Conservation (phyloP, 2,888 invertebrate genomes). For the Buathra laborator region DNA sequence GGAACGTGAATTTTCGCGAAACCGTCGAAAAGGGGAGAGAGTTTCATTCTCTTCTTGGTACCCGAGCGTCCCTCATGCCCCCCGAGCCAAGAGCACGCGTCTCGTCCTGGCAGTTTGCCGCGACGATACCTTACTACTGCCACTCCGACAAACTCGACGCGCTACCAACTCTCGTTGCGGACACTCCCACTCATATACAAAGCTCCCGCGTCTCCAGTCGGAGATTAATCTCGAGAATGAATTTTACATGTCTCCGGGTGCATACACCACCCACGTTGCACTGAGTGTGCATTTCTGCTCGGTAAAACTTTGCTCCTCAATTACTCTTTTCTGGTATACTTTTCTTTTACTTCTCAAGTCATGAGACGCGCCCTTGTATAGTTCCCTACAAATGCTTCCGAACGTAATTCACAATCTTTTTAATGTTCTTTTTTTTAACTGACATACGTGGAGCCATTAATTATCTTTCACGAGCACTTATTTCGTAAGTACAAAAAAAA, state of each 20-base stretch:
- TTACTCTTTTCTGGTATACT: slow-evolving; percentile 44
- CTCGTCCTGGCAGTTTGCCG: slow-evolving; percentile 64
- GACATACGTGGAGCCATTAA: no score
- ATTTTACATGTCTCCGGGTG: slow-evolving; percentile 70
- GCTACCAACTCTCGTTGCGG: slow-evolving; percentile 36
- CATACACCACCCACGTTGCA: slow-evolving; percentile 50
- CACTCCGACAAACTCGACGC: slow-evolving; percentile 48
- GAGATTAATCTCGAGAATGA: slow-evolving; percentile 75
- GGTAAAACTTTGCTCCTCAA: slow-evolving; percentile 51
- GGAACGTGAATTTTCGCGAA: slow-evolving; percentile 73
- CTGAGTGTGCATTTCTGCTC: slow-evolving; percentile 56
- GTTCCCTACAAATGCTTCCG: slow-evolving; percentile 29
- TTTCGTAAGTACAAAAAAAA: no score
- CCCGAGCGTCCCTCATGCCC: slow-evolving; percentile 12
- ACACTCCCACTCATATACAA: slow-evolving; percentile 51
- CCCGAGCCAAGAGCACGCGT: slow-evolving; percentile 52
- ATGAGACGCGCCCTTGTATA: neutral
- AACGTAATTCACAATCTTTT: neutral
- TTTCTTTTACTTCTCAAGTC: neutral
- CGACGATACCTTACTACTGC: slow-evolving; percentile 62
- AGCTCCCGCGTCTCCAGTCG: slow-evolving; percentile 68
- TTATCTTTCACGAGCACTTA: no score
- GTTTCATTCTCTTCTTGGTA: slow-evolving; percentile 55
- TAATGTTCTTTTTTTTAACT: no score
- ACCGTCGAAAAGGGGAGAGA: slow-evolving; percentile 31